Base-by-base conservation (phyloP, 1,140 invertebrate species). In the Antheraea mylitta region DNA sequence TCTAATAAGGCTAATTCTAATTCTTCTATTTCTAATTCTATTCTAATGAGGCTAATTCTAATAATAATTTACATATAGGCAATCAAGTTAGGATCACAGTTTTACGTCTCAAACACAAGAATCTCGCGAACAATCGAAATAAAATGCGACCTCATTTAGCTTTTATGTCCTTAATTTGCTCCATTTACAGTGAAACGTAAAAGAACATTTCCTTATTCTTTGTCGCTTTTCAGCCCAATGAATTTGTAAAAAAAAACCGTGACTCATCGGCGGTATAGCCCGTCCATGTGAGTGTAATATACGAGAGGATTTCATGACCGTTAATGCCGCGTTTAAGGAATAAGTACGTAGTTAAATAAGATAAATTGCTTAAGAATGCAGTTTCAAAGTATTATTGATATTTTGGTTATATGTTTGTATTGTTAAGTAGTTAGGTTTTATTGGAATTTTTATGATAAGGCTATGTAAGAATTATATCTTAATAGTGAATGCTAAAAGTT, bases 121-220 rank as follows among this genome's bases (percentile, higher is more conserved):
- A 53, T 53, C 45, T 53, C 61, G 68, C 69, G 61, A 76, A 83
- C 83, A 85, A 89, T 85, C 82, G 85, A 83, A 82, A 80, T 73
- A 83, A 86, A 81, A 82, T 78, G 78, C 80, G 79, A 79, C 81
- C 80, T 83, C 85, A 89, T 89, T 89, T 85, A 76, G 76, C 79
- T 81, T 87, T 88, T 83, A 87, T 86, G 77, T 75, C 79, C 83
- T 83, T 89, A 89, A 89, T 89, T 87, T 89, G 84, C 78, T 77
- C 75, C 78, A 82, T 77, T 89, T 84, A 81, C 77, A 71, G 66
- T 71, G 82, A 77, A 80, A 82, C 77, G 73, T 75, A 83, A 82
- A 85, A 71, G 75, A 78, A 80, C 76, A 78, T 77, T 85, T 85
- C 75, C 80, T 73, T 70, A 68, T 80, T 53, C 75, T 85, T 89